Evolutionary conservation across 1,140 invertebrate species (phyloP).

Genomic region (Drosophila pachea): DNA sequence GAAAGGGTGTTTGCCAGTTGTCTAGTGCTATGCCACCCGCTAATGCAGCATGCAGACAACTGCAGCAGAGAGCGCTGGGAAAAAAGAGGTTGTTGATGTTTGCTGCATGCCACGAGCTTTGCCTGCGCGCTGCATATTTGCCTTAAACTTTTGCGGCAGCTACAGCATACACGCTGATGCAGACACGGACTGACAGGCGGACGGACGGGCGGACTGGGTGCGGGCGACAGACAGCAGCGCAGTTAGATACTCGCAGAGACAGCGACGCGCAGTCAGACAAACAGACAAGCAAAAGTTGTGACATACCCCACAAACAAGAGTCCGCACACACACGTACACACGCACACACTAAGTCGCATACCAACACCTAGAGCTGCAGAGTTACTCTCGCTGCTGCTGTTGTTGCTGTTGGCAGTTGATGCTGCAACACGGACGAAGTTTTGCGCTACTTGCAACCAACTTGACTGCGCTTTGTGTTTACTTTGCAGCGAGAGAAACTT

Average conservation of each 20-base stretch:
- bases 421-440: slow-evolving; percentile 34
- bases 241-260: slow-evolving; percentile 9
- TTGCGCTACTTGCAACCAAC: slow-evolving; percentile 36
- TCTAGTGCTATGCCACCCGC: too few relatives aligned
- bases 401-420: slow-evolving; percentile 23
- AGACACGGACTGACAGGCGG: slow-evolving; percentile 27
- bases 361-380: slow-evolving; percentile 39
- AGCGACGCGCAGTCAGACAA: slow-evolving; percentile 40
- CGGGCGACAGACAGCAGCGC: background rate
- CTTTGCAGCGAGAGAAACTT: slow-evolving; percentile 39
- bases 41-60: slow-evolving; percentile 1
- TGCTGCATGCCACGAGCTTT: slow-evolving; percentile 68
- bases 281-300: slow-evolving; percentile 68
- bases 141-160: slow-evolving; percentile 70
- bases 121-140: slow-evolving; percentile 66
- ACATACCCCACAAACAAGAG: slow-evolving; percentile 54
- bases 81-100: slow-evolving; percentile 62
- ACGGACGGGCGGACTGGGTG: slow-evolving; percentile 21
- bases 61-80: background rate
- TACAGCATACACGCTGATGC: slow-evolving; percentile 29
- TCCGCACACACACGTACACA: slow-evolving; percentile 5
- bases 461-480: slow-evolving; percentile 53
- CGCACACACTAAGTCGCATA: slow-evolving; percentile 11
- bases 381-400: slow-evolving; percentile 44
- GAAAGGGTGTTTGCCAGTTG: slow-evolving; percentile 28